These are phyloP conservation scores for Portevinia maculata DNA, from an alignment of 2,888 invertebrate species.

Conservation along the genomic window DNA sequence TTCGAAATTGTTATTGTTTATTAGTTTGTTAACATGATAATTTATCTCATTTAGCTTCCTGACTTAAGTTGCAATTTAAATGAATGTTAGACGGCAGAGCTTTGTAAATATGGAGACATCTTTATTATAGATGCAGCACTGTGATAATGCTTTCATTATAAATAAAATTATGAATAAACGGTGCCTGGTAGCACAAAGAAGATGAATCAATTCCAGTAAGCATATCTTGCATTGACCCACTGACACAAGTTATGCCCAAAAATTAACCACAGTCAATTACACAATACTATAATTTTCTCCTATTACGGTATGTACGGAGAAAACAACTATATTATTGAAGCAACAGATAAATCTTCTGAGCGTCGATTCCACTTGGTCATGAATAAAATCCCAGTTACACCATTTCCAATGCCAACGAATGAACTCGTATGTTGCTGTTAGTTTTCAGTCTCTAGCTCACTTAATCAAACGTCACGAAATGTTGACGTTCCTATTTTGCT, in stretches of 20 bases:
- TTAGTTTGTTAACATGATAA: too few relatives aligned
- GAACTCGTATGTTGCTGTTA: neutral
- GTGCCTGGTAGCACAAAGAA: too few relatives aligned
- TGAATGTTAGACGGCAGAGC: too few relatives aligned
- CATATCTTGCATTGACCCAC: slow-evolving; percentile 23
- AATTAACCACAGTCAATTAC: slow-evolving; percentile 16
- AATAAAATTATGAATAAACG: too few relatives aligned
- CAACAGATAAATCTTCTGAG: neutral
- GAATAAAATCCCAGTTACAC: neutral
- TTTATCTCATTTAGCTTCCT: too few relatives aligned
- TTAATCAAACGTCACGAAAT: slow-evolving; percentile 12
- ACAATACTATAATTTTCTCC: slow-evolving; percentile 1
- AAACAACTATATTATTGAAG: neutral
- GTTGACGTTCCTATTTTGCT: neutral
- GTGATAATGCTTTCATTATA: too few relatives aligned
- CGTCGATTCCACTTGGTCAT: neutral
- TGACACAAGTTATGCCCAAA: slow-evolving; percentile 22
- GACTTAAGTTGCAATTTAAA: too few relatives aligned
- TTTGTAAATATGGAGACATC: too few relatives aligned
- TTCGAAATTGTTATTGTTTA: too few relatives aligned
- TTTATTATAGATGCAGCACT: too few relatives aligned
- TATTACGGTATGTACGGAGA: neutral
- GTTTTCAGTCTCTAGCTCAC: neutral
- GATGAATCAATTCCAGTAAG: too few relatives aligned
- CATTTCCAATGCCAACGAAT: neutral